Evolutionary conservation across 2,113 vertebrate genomes (phyloP).

Genomic region (Pollimyrus isidori): DNA sequence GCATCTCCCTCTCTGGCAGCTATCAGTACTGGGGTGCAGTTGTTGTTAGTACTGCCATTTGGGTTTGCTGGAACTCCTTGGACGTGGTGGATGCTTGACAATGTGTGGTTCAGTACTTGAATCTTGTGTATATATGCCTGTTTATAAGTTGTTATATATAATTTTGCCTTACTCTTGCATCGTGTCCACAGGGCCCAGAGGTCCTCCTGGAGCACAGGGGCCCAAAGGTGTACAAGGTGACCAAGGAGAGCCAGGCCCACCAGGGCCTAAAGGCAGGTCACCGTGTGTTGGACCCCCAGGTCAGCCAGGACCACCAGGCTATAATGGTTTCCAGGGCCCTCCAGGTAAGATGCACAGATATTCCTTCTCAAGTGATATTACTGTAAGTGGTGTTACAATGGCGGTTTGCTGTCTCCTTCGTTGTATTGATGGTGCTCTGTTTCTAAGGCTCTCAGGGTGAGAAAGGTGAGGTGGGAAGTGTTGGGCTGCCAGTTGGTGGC

Average conservation of each 20-base stretch:
- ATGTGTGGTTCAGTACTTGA: background rate
- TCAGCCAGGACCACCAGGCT: constrained; percentile 64
- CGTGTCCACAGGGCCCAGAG: background rate
- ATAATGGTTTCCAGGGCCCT: constrained; percentile 32
- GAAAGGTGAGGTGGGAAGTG: background rate
- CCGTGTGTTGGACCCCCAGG: constrained; percentile 73
- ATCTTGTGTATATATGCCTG: background rate
- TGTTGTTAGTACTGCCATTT: too few species aligned
- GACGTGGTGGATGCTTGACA: background rate
- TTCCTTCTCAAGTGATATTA: background rate
- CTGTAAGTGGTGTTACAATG: background rate
- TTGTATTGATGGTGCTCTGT: background rate
- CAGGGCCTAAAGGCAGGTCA: constrained; percentile 70
- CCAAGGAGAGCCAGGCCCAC: constrained; percentile 31
- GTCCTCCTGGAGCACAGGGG: background rate
- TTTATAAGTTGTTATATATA: background rate
- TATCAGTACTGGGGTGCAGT: too few species aligned
- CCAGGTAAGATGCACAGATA: background rate
- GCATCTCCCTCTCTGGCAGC: too few species aligned
- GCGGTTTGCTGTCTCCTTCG: background rate
- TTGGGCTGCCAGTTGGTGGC: background rate
- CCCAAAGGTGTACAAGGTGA: background rate
- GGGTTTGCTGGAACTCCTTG: background rate
- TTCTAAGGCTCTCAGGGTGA: background rate
- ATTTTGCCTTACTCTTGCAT: background rate